Evolutionary conservation across 2,888 invertebrate genomes (phyloP), one percentile per base, ranked within the genome.

Genomic region (Lasioglossum pauxillum): DNA sequence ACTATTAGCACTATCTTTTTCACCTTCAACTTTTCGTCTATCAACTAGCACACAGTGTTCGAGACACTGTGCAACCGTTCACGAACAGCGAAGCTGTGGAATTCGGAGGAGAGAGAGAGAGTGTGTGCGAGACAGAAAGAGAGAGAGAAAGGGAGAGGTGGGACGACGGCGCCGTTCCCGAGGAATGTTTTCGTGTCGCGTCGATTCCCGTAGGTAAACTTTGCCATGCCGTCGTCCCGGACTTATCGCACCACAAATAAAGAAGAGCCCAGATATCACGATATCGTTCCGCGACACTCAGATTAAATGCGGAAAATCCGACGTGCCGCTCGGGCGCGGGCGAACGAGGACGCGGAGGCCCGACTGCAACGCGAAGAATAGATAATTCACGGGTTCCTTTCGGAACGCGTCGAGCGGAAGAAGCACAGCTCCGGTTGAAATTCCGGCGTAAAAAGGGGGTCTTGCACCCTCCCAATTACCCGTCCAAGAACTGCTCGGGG

Each of bases 241-340:
- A 57, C 71, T 89, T 89, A 85, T 89, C 87, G 73, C 41, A 44
- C 19, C 46, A 38, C 80, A 89, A 87, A 89, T 88, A 88, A 83
- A 84, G 64, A 44, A 84, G 64, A 44, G 38, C 23, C 23, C 77
- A 79, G 84, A 85, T 87, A 87, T 87, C 75, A 53, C 73, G 79
- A 82, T 87, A 87, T 89, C 79, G 31, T 81, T 88, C 49, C 23
- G 38, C 81, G 75, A 84, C 72, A 64, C 69, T 38, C 38, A 77
- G 80, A 75, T 78, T 89, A 87, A 71, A 76, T 57, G 23, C 27
- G 85, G 72, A 76, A 75, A 64, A 76, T 71, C 73, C 64, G 23
- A 60, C 16, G 46, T 19, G 35, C 23, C 8, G 27, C 19, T 60
- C 1, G n/a, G 23, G 27, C 53, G 16, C 53, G 27, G 41, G 16